A percentile compares a stretch with the other conserved stretches of the same genome.
Evolutionary conservation across 2,888 invertebrate species (phyloP).

Genomic region (Leptinotarsa tumamoca): DNA sequence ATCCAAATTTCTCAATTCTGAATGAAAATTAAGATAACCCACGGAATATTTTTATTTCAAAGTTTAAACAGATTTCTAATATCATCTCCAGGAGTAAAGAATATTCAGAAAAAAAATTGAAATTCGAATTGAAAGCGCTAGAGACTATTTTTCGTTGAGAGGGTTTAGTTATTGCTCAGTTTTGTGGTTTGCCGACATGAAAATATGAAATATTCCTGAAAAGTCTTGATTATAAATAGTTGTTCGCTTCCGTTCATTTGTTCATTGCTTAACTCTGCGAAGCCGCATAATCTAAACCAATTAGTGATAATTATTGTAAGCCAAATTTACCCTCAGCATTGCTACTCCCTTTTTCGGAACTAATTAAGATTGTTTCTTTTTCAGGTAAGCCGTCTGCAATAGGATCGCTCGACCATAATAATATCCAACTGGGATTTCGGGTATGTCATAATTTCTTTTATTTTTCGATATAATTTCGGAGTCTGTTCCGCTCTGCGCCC

Average conservation of each 20-base stretch:
- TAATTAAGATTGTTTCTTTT: constrained; percentile 42
- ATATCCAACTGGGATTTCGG: constrained; percentile 35
- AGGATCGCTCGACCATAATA: constrained; percentile 34
- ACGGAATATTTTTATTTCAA: no score
- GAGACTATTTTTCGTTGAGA: no score
- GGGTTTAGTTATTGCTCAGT: no score
- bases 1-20: no score
- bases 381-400: constrained; percentile 44
- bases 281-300: neutral
- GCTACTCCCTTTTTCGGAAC: constrained; percentile 25
- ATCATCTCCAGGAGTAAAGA: no score
- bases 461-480: constrained; percentile 40
- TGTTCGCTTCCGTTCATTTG: neutral
- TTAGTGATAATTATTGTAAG: neutral
- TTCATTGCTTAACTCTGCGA: neutral
- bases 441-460: constrained; percentile 46
- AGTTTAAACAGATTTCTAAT: no score
- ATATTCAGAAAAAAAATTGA: no score
- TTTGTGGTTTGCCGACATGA: neutral
- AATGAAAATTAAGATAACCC: no score
- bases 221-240: neutral
- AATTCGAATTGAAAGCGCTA: no score
- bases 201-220: neutral
- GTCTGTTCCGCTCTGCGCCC: constrained; percentile 30
- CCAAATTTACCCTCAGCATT: neutral